Conservation (phyloP, 1,140 invertebrate genomes). For the Drosophila pruinosa region DNA sequence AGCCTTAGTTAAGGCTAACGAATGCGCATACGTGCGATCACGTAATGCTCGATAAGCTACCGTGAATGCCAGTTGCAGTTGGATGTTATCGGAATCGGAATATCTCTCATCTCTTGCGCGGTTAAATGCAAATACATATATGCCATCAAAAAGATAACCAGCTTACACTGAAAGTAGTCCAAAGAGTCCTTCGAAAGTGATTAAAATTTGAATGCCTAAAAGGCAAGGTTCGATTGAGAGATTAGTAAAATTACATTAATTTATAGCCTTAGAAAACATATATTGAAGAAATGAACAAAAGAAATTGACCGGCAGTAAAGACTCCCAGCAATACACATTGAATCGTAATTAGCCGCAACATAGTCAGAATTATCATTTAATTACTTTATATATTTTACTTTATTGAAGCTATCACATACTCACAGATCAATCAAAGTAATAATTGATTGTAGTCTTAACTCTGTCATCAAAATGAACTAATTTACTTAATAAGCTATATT, state of each 20-base stretch:
- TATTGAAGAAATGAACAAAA: no score
- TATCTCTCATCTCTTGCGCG: constrained; percentile 14
- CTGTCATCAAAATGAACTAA: neutral
- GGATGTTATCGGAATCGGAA: constrained; percentile 23
- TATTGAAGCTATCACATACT: neutral
- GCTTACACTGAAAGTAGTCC: neutral
- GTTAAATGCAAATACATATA: constrained; percentile 30
- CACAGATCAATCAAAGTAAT: neutral
- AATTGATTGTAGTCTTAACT: neutral
- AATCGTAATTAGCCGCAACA: no score
- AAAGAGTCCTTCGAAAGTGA: neutral
- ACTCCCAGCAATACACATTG: no score
- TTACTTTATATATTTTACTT: no score
- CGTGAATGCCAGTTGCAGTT: constrained; percentile 6
- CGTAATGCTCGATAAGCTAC: constrained; percentile 60
- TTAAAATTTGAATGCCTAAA: neutral
- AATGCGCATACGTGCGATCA: constrained; percentile 76
- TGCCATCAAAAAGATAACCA: neutral
- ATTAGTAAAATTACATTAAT: no score
- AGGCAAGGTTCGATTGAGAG: no score
- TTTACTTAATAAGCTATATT: neutral
- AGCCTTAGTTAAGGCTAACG: constrained; percentile 69
- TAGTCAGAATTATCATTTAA: no score
- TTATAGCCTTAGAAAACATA: no score
- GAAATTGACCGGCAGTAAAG: no score